Evolutionary conservation across 2,113 vertebrate genomes (phyloP).

Genomic region (Trogon surrucura): DNA sequence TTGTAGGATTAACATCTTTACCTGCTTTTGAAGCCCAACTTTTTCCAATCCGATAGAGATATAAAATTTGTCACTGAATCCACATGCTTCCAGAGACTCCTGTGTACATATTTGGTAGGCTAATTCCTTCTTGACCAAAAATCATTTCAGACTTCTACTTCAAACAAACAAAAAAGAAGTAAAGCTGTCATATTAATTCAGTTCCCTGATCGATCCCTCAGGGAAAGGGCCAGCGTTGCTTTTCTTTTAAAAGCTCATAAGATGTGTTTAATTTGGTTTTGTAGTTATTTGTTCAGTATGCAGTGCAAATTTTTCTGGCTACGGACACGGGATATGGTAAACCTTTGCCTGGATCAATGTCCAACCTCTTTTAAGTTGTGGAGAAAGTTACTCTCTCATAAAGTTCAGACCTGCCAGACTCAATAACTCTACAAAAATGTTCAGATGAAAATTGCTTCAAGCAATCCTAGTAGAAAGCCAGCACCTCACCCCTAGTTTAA

Average conservation of each 20-base stretch:
- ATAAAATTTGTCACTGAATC: conserved; percentile 26
- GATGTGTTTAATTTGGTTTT: conserved; percentile 79
- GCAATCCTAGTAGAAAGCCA: conserved; percentile 91
- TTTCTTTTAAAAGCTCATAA: conserved; percentile 73
- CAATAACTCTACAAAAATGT: conserved; percentile 92
- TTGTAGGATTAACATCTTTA: conserved; percentile 16
- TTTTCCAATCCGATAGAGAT: conserved; percentile 17
- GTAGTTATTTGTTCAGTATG: conserved; percentile 93
- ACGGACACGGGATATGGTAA: conserved; percentile 86
- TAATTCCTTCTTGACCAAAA: conserved; percentile 51
- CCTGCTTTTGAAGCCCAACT: not conserved
- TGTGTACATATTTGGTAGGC: conserved; percentile 7
- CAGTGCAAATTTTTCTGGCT: conserved; percentile 96
- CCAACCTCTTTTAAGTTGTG: conserved; percentile 94
- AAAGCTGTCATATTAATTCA: conserved; percentile 67
- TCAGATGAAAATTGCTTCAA: conserved; percentile 95
- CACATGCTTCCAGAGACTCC: not conserved
- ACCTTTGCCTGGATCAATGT: conserved; percentile 91
- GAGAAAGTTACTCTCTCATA: conserved; percentile 92
- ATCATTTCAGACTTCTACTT: conserved; percentile 33
- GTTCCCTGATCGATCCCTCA: conserved; percentile 43
- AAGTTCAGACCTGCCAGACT: conserved; percentile 99
- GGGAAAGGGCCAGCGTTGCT: conserved; percentile 65
- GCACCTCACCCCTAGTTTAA: conserved; percentile 97
- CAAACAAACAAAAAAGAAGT: conserved; percentile 36